Conservation (phyloP, 2,888 invertebrate species). For the Osmoderma eremita region DNA sequence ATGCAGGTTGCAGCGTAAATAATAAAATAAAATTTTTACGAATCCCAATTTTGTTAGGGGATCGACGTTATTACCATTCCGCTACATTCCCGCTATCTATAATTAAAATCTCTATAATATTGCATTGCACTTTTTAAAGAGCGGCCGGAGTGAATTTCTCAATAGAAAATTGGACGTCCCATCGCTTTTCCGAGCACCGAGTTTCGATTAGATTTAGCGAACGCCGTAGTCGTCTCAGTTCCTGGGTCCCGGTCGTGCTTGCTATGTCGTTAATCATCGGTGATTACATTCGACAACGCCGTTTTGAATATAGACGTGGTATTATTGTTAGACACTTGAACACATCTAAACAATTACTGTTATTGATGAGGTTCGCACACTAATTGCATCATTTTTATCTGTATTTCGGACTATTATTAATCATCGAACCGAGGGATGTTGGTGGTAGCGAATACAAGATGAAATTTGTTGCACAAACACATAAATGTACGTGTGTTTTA, state of each 20-base stretch:
- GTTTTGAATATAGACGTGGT: slow-evolving; percentile 22
- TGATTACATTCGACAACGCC: slow-evolving; percentile 8
- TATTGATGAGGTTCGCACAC: slow-evolving; percentile 37
- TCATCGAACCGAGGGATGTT: slow-evolving; percentile 8
- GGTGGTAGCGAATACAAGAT: slow-evolving; percentile 3
- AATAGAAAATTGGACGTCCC: not conserved
- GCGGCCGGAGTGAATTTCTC: not conserved
- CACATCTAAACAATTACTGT: slow-evolving; percentile 38
- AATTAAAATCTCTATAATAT: slow-evolving; percentile 12
- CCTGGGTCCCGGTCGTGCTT: not conserved
- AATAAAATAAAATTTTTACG: no score
- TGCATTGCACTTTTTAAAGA: slow-evolving; percentile 2
- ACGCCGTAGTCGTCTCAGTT: no score
- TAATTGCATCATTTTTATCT: slow-evolving; percentile 35
- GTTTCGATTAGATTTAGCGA: no score
- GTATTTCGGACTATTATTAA: slow-evolving; percentile 29
- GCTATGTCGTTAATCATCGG: slow-evolving; percentile 31
- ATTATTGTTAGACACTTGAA: slow-evolving; percentile 19
- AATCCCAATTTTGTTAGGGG: no score
- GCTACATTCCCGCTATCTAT: slow-evolving; percentile 1
- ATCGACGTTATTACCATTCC: not conserved
- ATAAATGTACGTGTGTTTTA: no score
- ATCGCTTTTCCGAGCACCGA: no score
- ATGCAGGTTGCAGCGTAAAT: no score
- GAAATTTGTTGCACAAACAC: no score